Evolutionary conservation across 30 jellyfish, hydroid and myxozoan genomes (phyloP).

Genomic region (Chironex yamaguchii): DNA sequence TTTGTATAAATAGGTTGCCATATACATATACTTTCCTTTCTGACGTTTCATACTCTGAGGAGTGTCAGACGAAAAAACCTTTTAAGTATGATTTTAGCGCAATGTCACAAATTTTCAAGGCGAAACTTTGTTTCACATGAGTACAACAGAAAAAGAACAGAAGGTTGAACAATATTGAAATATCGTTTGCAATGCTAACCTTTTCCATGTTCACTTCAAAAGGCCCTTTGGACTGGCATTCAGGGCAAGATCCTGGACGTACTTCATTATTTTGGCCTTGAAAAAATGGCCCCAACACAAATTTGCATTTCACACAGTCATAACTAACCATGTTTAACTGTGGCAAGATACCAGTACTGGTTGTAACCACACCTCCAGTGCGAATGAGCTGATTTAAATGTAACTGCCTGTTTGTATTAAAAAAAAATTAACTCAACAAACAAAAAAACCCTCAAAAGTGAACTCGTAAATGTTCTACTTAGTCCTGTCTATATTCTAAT

Average conservation of each 20-base stretch:
- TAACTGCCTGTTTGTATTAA: slow-evolving; percentile 69
- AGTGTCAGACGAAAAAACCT: no score
- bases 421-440: not conserved
- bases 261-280: slow-evolving; percentile 93
- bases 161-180: not conserved
- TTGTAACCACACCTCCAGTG: slow-evolving; percentile 92
- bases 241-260: slow-evolving; percentile 97
- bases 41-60: slow-evolving; percentile 89
- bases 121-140: not conserved
- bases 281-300: slow-evolving; percentile 94
- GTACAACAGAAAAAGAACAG: not conserved
- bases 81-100: no score
- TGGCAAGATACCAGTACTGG: slow-evolving; percentile 96
- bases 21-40: slow-evolving; percentile 59
- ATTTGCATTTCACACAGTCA: slow-evolving; percentile 90
- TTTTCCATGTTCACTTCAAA: slow-evolving; percentile 95
- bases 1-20: no score
- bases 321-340: slow-evolving; percentile 94
- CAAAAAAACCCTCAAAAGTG: not conserved
- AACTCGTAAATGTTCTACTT: no score
- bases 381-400: slow-evolving; percentile 95
- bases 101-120: no score
- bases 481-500: no score
- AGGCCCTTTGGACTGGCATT: slow-evolving; percentile 99
- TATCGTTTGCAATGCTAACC: slow-evolving; percentile 28